phyloP scores from a whole-genome alignment of 2,888 invertebrate species.

The Calameuta pallipes region DNA sequence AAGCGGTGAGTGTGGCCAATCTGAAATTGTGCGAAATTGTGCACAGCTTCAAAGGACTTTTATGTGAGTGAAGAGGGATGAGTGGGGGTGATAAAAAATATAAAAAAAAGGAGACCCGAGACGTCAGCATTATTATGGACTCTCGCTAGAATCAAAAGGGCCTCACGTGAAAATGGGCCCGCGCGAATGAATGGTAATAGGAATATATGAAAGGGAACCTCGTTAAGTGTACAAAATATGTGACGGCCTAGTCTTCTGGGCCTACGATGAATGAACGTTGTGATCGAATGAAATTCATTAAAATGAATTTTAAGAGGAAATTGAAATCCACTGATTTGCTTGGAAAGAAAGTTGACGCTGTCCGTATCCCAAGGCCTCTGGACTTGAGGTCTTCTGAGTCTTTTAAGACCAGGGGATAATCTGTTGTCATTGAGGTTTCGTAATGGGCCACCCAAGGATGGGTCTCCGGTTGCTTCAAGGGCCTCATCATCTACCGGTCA shows the following conservation, averaged over 20 bases:
- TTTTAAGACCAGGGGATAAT: slow-evolving; percentile 40
- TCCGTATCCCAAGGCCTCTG: not conserved
- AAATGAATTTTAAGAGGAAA: not conserved
- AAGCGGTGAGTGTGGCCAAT: slow-evolving; percentile 45
- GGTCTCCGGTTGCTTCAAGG: slow-evolving; percentile 13
- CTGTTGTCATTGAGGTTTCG: slow-evolving; percentile 43
- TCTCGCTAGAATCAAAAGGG: not conserved
- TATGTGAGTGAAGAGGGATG: not conserved
- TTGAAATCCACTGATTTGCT: not conserved
- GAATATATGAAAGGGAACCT: not conserved
- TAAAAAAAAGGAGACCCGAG: not conserved
- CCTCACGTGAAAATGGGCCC: not conserved
- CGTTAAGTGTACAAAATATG: not conserved
- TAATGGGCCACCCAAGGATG: slow-evolving; percentile 49
- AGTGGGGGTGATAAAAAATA: not conserved
- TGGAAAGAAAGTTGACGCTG: not conserved
- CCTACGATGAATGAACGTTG: not conserved
- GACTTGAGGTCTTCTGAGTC: slow-evolving; percentile 9
- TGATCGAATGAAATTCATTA: not conserved
- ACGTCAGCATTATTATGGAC: not conserved
- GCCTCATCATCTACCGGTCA: slow-evolving; percentile 15
- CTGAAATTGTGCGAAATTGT: slow-evolving; percentile 43
- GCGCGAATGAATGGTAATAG: not conserved
- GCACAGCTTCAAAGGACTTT: slow-evolving; percentile 1
- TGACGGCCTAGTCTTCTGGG: not conserved